Evolutionary conservation across 2,113 vertebrate species (phyloP).

Genomic region (Uria lomvia): DNA sequence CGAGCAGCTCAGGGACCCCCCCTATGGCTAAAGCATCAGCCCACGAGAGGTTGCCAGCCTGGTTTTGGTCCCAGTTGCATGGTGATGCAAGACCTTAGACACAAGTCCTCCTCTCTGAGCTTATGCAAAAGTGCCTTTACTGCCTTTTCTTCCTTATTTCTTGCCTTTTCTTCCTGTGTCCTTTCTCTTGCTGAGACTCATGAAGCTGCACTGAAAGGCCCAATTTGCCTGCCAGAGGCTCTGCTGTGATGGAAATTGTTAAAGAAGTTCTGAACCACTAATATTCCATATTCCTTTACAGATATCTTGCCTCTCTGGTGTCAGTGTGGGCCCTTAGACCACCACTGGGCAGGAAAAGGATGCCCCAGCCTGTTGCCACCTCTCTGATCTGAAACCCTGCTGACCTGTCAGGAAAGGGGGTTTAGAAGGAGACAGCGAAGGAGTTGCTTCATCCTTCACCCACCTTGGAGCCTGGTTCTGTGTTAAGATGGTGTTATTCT

Average conservation of each 20-base stretch:
- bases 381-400: neutral
- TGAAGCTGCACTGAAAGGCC: neutral
- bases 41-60: neutral
- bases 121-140: neutral
- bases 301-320: neutral
- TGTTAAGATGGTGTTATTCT: neutral
- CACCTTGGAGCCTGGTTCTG: neutral
- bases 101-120: neutral
- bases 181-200: neutral
- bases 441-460: neutral
- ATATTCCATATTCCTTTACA: neutral
- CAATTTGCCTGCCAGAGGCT: accelerated
- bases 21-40: neutral
- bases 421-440: neutral
- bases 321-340: neutral
- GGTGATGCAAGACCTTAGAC: neutral
- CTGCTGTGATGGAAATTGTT: neutral
- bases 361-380: neutral
- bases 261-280: neutral
- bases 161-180: neutral
- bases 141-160: neutral
- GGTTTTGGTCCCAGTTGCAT: neutral
- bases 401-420: neutral
- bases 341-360: neutral
- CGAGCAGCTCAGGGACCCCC: neutral